Evolutionary conservation across 2,888 invertebrate genomes (phyloP).

Genomic region (Ptychoptera contaminata): DNA sequence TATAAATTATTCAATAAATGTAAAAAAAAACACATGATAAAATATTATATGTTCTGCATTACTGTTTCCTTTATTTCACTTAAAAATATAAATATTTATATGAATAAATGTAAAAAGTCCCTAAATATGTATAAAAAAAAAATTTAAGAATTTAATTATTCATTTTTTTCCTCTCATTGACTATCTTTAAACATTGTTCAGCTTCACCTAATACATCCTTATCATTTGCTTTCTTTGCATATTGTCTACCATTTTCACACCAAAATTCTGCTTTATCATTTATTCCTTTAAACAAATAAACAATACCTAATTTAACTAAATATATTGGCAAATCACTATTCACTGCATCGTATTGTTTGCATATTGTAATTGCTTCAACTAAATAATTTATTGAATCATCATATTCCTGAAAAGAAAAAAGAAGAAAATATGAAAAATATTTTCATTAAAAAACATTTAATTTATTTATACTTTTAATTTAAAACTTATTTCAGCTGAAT

Average conservation of each 20-base stretch:
- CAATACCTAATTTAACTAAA: slow-evolving; percentile 27
- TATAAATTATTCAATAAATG: too few relatives aligned
- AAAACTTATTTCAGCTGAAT: slow-evolving; percentile 22
- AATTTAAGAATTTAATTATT: too few relatives aligned
- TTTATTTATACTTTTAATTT: slow-evolving; percentile 9
- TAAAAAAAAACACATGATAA: too few relatives aligned
- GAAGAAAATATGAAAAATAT: slow-evolving; percentile 14
- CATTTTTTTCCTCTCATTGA: too few relatives aligned
- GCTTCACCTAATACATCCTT: too few relatives aligned
- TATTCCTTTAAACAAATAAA: slow-evolving; percentile 25
- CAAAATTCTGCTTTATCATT: slow-evolving; percentile 23
- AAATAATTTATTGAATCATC: slow-evolving; percentile 28
- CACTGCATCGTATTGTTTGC: slow-evolving; percentile 24
- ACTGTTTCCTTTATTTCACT: too few relatives aligned
- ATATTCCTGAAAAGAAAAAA: slow-evolving; percentile 18
- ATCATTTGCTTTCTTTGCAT: too few relatives aligned
- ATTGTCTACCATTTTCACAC: slow-evolving; percentile 19
- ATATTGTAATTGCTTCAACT: slow-evolving; percentile 29
- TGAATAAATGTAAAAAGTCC: too few relatives aligned
- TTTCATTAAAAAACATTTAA: not conserved
- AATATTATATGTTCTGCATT: too few relatives aligned
- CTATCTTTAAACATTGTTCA: too few relatives aligned
- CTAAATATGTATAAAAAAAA: too few relatives aligned
- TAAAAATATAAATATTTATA: too few relatives aligned
- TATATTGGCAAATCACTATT: slow-evolving; percentile 31